phyloP scores from a whole-genome alignment of 1,140 invertebrate species.

The Drosophila mauritiana region DNA sequence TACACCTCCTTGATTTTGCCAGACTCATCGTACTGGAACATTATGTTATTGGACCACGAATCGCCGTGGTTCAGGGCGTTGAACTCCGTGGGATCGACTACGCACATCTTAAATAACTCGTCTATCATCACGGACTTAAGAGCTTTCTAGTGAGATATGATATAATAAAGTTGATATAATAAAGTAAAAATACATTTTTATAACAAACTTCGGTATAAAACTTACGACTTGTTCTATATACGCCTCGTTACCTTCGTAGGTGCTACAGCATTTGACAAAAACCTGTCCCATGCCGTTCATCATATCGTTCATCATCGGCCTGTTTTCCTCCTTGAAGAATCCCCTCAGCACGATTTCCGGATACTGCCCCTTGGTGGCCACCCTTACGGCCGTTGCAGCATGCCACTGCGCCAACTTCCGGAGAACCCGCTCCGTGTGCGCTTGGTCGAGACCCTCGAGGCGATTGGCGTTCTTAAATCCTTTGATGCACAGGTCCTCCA shows the following conservation, averaged over 20 bases:
- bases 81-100: constrained; percentile 85
- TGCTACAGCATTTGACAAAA: constrained; percentile 47
- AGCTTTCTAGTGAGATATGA: constrained; percentile 28
- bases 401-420: constrained; percentile 86
- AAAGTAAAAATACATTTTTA: neutral
- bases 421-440: constrained; percentile 85
- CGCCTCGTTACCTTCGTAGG: constrained; percentile 45
- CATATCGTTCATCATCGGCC: constrained; percentile 38
- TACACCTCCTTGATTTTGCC: constrained; percentile 80
- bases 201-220: neutral
- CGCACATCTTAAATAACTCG: constrained; percentile 31
- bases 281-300: constrained; percentile 24
- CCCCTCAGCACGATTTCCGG: constrained; percentile 15
- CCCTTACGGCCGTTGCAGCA: constrained; percentile 83
- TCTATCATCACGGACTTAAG: constrained; percentile 29
- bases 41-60: constrained; percentile 86
- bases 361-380: constrained; percentile 85
- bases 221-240: constrained; percentile 65
- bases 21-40: constrained; percentile 86
- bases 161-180: too few species aligned
- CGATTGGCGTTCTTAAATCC: constrained; percentile 85
- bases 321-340: constrained; percentile 53
- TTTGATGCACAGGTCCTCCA: constrained; percentile 86
- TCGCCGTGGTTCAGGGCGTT: constrained; percentile 88
- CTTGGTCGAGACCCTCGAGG: constrained; percentile 85